These are phyloP conservation scores for Drosophila testacea DNA, from an alignment of 2,888 invertebrate genomes.

Conservation along the genomic window DNA sequence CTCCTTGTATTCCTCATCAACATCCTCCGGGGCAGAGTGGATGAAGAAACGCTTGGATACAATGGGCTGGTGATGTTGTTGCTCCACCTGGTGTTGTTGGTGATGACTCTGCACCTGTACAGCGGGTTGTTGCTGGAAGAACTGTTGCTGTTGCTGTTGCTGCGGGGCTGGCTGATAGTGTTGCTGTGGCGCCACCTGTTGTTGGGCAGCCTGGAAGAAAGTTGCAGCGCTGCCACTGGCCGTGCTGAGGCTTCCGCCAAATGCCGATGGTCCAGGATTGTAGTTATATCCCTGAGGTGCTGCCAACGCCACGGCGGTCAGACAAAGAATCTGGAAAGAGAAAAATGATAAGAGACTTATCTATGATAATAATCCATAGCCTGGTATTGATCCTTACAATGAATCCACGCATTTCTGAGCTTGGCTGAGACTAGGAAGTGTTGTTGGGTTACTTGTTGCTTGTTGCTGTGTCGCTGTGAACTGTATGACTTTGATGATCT, in stretches of 20 bases:
- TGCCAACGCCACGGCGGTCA: slow-evolving; percentile 79
- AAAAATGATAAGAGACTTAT: too few relatives aligned
- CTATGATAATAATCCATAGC: slow-evolving; percentile 16
- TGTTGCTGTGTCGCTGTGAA: slow-evolving; percentile 65
- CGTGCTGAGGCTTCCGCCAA: slow-evolving; percentile 52
- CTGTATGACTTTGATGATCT: slow-evolving; percentile 70
- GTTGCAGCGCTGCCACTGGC: slow-evolving; percentile 46
- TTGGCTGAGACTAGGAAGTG: slow-evolving; percentile 73
- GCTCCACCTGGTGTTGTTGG: slow-evolving; percentile 58
- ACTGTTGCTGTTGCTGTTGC: slow-evolving; percentile 37
- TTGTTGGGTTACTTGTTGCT: slow-evolving; percentile 58
- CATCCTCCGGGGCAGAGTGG: slow-evolving; percentile 85
- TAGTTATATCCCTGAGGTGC: slow-evolving; percentile 84
- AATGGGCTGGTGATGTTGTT: slow-evolving; percentile 75
- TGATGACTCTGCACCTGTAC: slow-evolving; percentile 44
- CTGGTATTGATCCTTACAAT: slow-evolving; percentile 74
- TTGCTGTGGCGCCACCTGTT: slow-evolving; percentile 43
- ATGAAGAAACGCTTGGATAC: slow-evolving; percentile 84
- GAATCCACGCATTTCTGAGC: slow-evolving; percentile 84
- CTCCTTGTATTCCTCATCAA: slow-evolving; percentile 81
- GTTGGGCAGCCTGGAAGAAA: slow-evolving; percentile 56
- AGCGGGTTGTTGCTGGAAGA: slow-evolving; percentile 55
- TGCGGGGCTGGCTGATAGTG: slow-evolving; percentile 35
- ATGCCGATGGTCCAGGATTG: slow-evolving; percentile 64
- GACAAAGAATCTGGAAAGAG: slow-evolving; percentile 77